A percentile compares a stretch with the other conserved stretches of the same genome.
Evolutionary conservation across 2,888 invertebrate genomes (phyloP).

Genomic region (Callyntrura guangdongensis): DNA sequence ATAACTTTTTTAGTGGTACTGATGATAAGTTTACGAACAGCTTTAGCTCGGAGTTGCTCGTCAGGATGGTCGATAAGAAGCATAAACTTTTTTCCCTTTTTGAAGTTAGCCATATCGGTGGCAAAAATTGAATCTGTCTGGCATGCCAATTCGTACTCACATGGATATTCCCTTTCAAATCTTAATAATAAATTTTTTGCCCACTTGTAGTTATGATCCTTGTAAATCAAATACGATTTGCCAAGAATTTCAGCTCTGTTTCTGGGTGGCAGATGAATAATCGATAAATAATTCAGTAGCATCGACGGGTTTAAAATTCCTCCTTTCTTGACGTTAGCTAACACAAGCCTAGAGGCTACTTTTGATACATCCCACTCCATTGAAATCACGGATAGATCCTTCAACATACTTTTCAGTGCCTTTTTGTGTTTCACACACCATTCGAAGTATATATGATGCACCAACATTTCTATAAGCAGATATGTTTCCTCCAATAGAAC

Average conservation of each 20-base stretch:
- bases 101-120: conserved; percentile 72
- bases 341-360: conserved; percentile 70
- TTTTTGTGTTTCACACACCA: conserved; percentile 63
- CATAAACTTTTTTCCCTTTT: conserved; percentile 87
- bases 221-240: conserved; percentile 67
- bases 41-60: conserved; percentile 89
- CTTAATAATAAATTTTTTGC: conserved; percentile 88
- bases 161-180: conserved; percentile 91
- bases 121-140: conserved; percentile 87
- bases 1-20: background rate
- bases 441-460: conserved; percentile 76
- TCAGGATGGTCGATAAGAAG: conserved; percentile 92
- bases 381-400: conserved; percentile 71
- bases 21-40: conserved; percentile 89
- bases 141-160: conserved; percentile 90
- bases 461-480: conserved; percentile 72
- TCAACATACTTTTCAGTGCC: conserved; percentile 45
- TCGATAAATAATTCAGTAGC: conserved; percentile 71
- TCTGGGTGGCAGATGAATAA: conserved; percentile 76
- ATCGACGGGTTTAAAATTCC: conserved; percentile 23
- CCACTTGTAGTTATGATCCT: conserved; percentile 86
- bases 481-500: conserved; percentile 74
- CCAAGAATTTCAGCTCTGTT: conserved; percentile 81
- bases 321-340: conserved; percentile 64
- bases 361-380: conserved; percentile 81